Evolutionary conservation across 1,140 invertebrate genomes (phyloP).

Genomic region (Megalonaias nervosa): DNA sequence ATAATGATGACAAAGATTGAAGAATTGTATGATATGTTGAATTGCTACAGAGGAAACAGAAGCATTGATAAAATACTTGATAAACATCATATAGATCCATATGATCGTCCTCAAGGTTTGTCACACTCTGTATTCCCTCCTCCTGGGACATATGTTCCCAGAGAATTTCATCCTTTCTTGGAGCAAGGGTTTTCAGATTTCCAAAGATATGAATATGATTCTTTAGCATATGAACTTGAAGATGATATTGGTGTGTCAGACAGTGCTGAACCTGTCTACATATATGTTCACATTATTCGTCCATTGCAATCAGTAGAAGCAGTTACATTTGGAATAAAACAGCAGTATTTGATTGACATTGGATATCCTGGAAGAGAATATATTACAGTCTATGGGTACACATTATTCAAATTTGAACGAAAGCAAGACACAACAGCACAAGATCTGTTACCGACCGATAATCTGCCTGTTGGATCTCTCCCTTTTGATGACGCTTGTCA

Average conservation of each 20-base stretch:
- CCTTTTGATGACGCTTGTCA: conserved; percentile 19
- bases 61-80: conserved; percentile 1
- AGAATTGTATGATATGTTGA: too few species aligned
- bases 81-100: background rate
- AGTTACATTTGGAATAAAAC: too few species aligned
- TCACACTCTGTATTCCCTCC: conserved; percentile 4
- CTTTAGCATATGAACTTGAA: conserved; percentile 53
- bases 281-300: conserved; percentile 16
- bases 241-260: conserved; percentile 31
- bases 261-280: conserved; percentile 1
- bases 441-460: background rate
- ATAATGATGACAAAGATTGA: too few species aligned
- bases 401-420: conserved; percentile 50
- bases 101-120: background rate
- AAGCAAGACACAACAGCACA: background rate
- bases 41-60: background rate
- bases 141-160: conserved; percentile 21
- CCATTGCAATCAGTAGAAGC: too few species aligned
- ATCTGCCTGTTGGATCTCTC: background rate
- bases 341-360: too few species aligned
- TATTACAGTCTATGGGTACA: conserved; percentile 12
- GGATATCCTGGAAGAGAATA: too few species aligned
- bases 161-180: conserved; percentile 12
- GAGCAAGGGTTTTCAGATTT: conserved; percentile 18
- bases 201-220: conserved; percentile 40